Evolutionary conservation across 1,140 invertebrate genomes (phyloP), one percentile per base, ranked within the genome.

Genomic region (Conopomorpha cramerella): DNA sequence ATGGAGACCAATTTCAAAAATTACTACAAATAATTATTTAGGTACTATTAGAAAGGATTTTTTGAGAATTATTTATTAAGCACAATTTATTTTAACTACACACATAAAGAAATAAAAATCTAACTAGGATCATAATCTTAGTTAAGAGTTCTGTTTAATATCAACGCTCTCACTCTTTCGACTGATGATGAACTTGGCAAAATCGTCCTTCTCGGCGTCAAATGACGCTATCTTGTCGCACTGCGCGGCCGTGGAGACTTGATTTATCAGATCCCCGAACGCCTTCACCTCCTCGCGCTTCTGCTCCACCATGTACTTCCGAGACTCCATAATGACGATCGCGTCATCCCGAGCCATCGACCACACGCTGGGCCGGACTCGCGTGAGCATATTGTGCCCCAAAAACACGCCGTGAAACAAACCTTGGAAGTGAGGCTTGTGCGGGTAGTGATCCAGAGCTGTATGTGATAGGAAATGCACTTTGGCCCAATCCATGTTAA

Each of bases 371-470:
- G 77, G 62, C 40, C 73, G 71, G 10, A 82, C 32, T 13, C 78
- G 65, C 7, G 51, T 43, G 6, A 79, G 46, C 41, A 80, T 77
- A 35, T 85, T 84, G 19, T 84, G 66, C 0, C 80, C 80, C 8
- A 86, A 47, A 64, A 81, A 86, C 16, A 81, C 67, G 2, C 83
- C 55, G 43, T 86, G 80, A 38, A 86, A 86, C 47, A 74, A 68
- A 1, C 77, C 64, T 18, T 68, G 41, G 46, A 82, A 83, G 23
- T 81, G 77, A 0, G 50, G 39, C 43, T 81, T 82, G 35, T 77
- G 65, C 13, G 79, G 66, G 12, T 81, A 71, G 37, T 80, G 71
- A 2, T 79, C 49, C 17, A 86, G 51, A 3, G 78, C 74, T 8
- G 76, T 56, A 0, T 73, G 50, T 14, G 85, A 82, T 27, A 86